phyloP scores from a whole-genome alignment of 37 sponge, comb jelly and placozoan genomes.

The Mnemiopsis leidyi region DNA sequence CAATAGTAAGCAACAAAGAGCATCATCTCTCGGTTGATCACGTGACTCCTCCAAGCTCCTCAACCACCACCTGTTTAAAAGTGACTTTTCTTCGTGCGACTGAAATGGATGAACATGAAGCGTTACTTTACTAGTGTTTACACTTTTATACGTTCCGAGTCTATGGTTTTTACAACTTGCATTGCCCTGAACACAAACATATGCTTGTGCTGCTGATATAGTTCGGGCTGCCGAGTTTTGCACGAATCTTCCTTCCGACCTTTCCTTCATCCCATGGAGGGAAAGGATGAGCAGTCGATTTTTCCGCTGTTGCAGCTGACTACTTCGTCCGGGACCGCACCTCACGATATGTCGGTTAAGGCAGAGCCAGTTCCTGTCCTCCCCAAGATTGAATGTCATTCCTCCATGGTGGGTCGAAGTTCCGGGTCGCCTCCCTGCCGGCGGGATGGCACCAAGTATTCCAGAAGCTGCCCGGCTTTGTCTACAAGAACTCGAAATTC shows the following conservation, averaged over 20 bases:
- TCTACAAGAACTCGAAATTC: neutral
- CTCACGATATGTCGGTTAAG: neutral
- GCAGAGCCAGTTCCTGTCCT: neutral
- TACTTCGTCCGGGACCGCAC: neutral
- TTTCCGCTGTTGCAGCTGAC: neutral
- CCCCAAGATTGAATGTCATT: neutral
- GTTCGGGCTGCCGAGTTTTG: neutral
- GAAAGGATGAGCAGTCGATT: neutral
- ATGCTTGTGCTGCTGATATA: neutral
- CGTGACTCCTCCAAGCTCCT: neutral
- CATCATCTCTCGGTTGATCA: too few relatives aligned
- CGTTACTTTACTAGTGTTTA: neutral
- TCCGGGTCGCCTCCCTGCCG: neutral
- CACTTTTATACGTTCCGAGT: neutral
- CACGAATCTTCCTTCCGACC: neutral
- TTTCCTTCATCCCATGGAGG: neutral
- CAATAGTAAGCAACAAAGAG: neutral
- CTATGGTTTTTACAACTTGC: neutral
- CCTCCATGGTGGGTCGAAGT: neutral
- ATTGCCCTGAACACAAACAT: neutral
- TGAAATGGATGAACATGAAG: neutral
- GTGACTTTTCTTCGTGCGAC: neutral
- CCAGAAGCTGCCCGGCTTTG: neutral
- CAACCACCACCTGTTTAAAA: neutral
- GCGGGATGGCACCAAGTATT: neutral